Evolutionary conservation across 2,113 vertebrate genomes (phyloP), one percentile per base, ranked within the genome.

Genomic region (Apeltes quadracus): DNA sequence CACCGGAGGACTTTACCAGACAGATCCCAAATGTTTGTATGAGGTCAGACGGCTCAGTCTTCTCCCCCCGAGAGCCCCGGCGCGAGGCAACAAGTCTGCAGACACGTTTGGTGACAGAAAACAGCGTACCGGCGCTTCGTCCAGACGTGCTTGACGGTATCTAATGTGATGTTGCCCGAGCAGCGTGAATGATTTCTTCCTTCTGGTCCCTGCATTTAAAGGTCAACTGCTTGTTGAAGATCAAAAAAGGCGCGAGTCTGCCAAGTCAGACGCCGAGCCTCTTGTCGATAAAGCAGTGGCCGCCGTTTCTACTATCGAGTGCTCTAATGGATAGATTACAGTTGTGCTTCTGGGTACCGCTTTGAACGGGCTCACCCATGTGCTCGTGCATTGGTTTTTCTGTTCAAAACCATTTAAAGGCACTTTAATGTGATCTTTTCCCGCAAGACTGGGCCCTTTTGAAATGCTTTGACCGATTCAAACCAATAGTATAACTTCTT

Each of bases 1-100:
- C 13, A n/a, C 20, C 39, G 20, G 7, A 34, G 65, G 56, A 76
- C 69, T 79, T 62, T 54, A 41, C 15, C 38, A 58, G 72, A 78
- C 43, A 50, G 29, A 70, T 76, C 69, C 70, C n/a, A 66, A 58
- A 63, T 74, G 46, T 84, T 72, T 75, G 34, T 41, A 32, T 34
- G 34, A 78, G 38, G 57, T 63, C 72, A 50, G 48, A 58, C 56
- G 62, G 57, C 58, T 78, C 63, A 16, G 39, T 53, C 48, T 63
- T 15, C 15, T 36, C 20, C 12, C 38, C 14, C 32, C 1, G 32
- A 23, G 59, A 69, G 63, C 75, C 69, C 43, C 18, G 27, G 54
- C 59, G 44, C 70, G 46, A 74, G 57, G 51, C 36, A 58, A 72
- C 72, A 25, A 64, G 62, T 43, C 53, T 64, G 76, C 20, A 72